Conservation (phyloP, 2,797 vertebrate species). For the Philypnodon macrostomus region DNA sequence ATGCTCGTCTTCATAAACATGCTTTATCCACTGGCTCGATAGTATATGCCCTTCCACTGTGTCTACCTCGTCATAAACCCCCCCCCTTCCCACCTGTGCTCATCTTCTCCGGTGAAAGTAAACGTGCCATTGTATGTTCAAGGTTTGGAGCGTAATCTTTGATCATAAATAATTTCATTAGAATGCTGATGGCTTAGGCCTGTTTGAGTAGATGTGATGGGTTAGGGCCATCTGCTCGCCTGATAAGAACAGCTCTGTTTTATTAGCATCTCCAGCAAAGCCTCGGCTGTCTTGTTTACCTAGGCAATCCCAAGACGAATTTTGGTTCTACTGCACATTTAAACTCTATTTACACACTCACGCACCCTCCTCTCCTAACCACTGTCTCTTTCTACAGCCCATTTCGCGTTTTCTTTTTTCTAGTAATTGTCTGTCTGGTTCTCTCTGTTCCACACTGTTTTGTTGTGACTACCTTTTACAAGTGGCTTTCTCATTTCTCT, state of each 20-base stretch:
- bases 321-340: conserved; percentile 73
- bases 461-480: conserved; percentile 17
- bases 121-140: conserved; percentile 66
- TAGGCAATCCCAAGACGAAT: conserved; percentile 70
- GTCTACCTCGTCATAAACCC: conserved; percentile 56
- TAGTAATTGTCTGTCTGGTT: conserved; percentile 57
- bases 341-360: conserved; percentile 75
- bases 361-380: conserved; percentile 47
- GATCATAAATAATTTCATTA: conserved; percentile 80
- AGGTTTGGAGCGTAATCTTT: conserved; percentile 72
- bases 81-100: conserved; percentile 29
- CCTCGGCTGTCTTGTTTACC: conserved; percentile 74
- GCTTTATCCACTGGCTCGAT: conserved; percentile 36
- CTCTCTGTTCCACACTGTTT: conserved; percentile 23
- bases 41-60: conserved; percentile 43
- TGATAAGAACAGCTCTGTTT: conserved; percentile 76
- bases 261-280: conserved; percentile 77
- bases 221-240: conserved; percentile 77
- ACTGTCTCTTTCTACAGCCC: conserved; percentile 43
- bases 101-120: conserved; percentile 59
- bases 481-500: conserved; percentile 3
- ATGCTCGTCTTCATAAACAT: conserved; percentile 56
- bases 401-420: conserved; percentile 37
- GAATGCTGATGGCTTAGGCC: conserved; percentile 72
- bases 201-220: conserved; percentile 76